Base-by-base conservation (phyloP, 1,140 invertebrate genomes). In the Drosophila bocki region DNA sequence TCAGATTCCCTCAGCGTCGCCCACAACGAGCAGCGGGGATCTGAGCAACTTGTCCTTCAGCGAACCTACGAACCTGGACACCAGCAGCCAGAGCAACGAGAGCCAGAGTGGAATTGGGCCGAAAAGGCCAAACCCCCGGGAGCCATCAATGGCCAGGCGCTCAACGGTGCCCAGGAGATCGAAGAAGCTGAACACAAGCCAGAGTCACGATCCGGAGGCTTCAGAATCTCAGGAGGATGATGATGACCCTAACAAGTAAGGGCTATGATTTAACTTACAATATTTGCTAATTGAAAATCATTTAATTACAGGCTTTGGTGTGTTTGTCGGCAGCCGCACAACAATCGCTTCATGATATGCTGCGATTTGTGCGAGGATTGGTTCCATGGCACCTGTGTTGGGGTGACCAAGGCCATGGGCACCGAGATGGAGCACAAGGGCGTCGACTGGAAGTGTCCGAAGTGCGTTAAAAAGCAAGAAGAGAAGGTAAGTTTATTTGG, bases 281-380 rank as follows among this genome's bases (percentile, higher is more conserved):
- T 60, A 33, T 3, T n/a, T 56, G 1, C 35, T 39, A 8, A 48
- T 32, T 4, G 29, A 47, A 35, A 12, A 54, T 15, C 0, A 26
- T 41, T 17, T 32, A 2, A 22, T 78, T 58, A 35, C 78, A 96
- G 97, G 93, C 93, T 99, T 26, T 99, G 98, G 98, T 99, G 98
- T 93, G 97, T 99, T 85, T 99, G 98, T 92, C 96, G 96, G 82
- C 97, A 98, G 86, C 98, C 98, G 1, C 98, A 99, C 92, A 98
- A 98, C 84, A 98, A 99, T 93, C 95, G 98, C 35, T 99, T 99
- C 92, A 99, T 99, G 98, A 99, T 99, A 88, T 98, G 97, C 91
- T 99, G 98, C 93, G 98, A 99, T 93, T 95, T 95, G 2, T 99
- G 98, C 93, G 97, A 98, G 92, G 98, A 99, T 85, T 99, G 98